Conservation (phyloP, 2,888 invertebrate species). For the Pristionchus mayeri region DNA sequence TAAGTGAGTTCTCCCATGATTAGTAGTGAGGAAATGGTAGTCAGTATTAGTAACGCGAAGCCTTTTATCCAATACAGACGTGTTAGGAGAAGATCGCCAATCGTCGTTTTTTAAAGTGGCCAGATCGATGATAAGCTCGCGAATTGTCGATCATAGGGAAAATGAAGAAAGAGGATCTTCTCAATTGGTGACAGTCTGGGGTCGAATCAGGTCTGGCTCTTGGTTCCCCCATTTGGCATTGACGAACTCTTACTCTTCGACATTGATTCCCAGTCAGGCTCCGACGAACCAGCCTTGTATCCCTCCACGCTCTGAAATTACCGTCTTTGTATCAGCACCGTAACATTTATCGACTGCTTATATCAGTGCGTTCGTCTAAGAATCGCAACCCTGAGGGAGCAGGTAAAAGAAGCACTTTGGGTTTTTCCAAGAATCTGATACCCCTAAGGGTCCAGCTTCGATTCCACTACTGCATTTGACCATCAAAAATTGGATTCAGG, state of each 20-base stretch:
- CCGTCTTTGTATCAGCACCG: neutral
- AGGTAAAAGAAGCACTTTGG: no score
- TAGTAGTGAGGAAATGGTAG: neutral
- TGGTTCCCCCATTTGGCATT: constrained; percentile 9
- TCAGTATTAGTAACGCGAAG: constrained; percentile 2
- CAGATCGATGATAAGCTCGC: constrained; percentile 35
- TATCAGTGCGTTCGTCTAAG: no score
- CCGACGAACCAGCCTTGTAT: constrained; percentile 6
- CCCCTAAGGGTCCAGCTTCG: no score
- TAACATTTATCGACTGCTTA: constrained; percentile 27
- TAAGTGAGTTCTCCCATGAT: constrained; percentile 53
- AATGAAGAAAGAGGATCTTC: constrained; percentile 7
- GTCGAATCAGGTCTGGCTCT: constrained; percentile 7
- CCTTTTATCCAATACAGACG: constrained; percentile 36
- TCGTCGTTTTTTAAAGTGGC: constrained; percentile 11
- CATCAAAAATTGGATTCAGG: no score
- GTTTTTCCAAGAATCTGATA: no score
- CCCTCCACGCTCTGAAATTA: constrained; percentile 25
- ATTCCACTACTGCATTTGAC: no score
- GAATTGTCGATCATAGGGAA: neutral
- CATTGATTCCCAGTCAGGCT: constrained; percentile 25
- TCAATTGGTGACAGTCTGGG: neutral
- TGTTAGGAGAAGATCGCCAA: constrained; percentile 18
- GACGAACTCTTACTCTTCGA: constrained; percentile 35
- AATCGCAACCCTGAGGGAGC: no score